Conservation (phyloP, 2,888 invertebrate genomes). For the Synanthedon formicaeformis region DNA sequence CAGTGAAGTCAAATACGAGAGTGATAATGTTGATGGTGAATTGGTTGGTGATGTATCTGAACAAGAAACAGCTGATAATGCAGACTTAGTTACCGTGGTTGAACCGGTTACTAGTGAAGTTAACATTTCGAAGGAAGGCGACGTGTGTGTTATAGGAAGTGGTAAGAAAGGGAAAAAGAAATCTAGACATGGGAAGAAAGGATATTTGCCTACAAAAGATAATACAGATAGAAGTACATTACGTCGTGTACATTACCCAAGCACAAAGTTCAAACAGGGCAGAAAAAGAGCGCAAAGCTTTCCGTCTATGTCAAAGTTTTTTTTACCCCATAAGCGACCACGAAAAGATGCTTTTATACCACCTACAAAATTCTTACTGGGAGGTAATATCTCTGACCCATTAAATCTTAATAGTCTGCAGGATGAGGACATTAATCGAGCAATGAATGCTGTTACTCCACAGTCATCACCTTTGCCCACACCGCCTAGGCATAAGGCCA, state of each 20-base stretch:
- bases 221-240: constrained; percentile 44
- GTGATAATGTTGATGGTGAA: constrained; percentile 15
- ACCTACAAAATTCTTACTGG: constrained; percentile 92
- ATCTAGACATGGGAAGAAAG: constrained; percentile 55
- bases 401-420: constrained; percentile 92
- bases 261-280: constrained; percentile 57
- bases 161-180: constrained; percentile 59
- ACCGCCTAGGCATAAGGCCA: constrained; percentile 81
- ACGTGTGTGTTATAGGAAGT: constrained; percentile 24
- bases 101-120: constrained; percentile 28
- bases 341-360: constrained; percentile 83
- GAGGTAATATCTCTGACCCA: constrained; percentile 96
- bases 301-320: constrained; percentile 77
- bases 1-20: constrained; percentile 29
- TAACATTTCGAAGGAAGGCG: constrained; percentile 45
- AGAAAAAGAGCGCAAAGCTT: constrained; percentile 79
- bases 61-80: constrained; percentile 30
- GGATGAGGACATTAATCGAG: constrained; percentile 81
- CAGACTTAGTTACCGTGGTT: constrained; percentile 13
- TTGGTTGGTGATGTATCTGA: constrained; percentile 10
- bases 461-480: constrained; percentile 91
- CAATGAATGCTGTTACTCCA: constrained; percentile 91
- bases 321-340: constrained; percentile 78
- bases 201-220: constrained; percentile 49
- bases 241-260: constrained; percentile 52